These are phyloP conservation scores for Berghia stephanieae DNA, from an alignment of 1,140 invertebrate genomes.

Conservation along the genomic window DNA sequence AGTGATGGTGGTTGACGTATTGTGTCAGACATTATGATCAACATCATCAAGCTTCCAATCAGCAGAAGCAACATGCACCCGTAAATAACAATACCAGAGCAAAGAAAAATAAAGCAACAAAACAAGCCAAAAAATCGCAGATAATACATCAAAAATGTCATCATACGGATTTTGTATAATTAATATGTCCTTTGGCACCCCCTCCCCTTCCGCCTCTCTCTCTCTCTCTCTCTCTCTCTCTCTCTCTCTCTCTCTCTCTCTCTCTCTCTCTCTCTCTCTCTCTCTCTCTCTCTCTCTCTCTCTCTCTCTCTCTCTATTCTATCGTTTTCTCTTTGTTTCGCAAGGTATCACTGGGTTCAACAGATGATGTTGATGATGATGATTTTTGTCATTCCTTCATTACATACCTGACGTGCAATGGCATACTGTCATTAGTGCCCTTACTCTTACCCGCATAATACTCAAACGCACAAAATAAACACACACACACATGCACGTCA, in stretches of 20 bases:
- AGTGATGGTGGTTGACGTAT: too few relatives aligned
- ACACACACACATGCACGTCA: too few relatives aligned
- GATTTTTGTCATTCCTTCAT: too few relatives aligned
- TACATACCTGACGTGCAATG: too few relatives aligned
- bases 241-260: conserved; percentile 7
- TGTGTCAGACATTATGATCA: background rate
- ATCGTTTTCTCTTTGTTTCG: too few relatives aligned
- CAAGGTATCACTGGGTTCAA: too few relatives aligned
- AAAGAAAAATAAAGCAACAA: background rate
- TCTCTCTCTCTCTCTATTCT: background rate
- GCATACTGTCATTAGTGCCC: too few relatives aligned
- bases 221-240: background rate
- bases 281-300: background rate
- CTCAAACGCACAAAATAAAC: too few relatives aligned
- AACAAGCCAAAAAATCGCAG: background rate
- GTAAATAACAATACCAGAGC: background rate
- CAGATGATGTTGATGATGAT: too few relatives aligned
- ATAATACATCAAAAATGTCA: background rate
- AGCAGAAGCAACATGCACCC: background rate
- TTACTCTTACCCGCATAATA: too few relatives aligned
- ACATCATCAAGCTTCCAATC: background rate
- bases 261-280: conserved; percentile 1
- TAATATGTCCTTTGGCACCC: background rate
- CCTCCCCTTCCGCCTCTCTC: background rate
- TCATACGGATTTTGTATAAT: background rate